Conservation (phyloP, 2,797 vertebrate species). For the Saxicola maurus region DNA sequence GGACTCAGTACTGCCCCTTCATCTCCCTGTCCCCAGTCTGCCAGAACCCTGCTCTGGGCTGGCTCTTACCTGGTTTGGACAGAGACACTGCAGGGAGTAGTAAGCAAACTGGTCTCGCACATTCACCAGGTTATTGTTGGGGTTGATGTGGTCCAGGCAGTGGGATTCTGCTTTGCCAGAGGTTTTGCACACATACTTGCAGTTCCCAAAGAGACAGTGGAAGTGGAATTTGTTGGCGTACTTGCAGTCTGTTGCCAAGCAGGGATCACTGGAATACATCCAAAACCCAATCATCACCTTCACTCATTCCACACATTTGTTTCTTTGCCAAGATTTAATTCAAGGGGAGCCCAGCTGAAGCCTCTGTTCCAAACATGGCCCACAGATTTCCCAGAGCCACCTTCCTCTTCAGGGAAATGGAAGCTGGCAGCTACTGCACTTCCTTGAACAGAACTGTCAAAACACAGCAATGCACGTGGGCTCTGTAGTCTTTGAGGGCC, state of each 20-base stretch:
- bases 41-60: background rate
- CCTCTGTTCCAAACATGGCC: constrained; percentile 13
- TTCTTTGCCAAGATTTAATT: constrained; percentile 52
- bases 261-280: constrained; percentile 87
- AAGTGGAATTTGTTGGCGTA: constrained; percentile 99
- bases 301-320: constrained; percentile 37
- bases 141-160: constrained; percentile 99
- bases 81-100: constrained; percentile 97
- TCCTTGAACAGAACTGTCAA: background rate
- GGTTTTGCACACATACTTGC: constrained; percentile 99
- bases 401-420: background rate
- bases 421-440: constrained; percentile 1
- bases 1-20: background rate
- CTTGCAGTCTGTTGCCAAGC: constrained; percentile 97
- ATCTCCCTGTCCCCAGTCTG: background rate
- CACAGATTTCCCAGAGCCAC: constrained; percentile 33
- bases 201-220: constrained; percentile 98
- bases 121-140: constrained; percentile 94
- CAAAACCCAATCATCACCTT: constrained; percentile 61
- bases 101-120: constrained; percentile 98
- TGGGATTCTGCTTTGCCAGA: constrained; percentile 98
- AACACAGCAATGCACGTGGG: background rate
- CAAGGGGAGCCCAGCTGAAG: constrained; percentile 32
- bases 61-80: constrained; percentile 93
- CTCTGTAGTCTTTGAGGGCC: background rate